phyloP scores from a whole-genome alignment of 2,797 vertebrate species.

The Sebastes itinus region DNA sequence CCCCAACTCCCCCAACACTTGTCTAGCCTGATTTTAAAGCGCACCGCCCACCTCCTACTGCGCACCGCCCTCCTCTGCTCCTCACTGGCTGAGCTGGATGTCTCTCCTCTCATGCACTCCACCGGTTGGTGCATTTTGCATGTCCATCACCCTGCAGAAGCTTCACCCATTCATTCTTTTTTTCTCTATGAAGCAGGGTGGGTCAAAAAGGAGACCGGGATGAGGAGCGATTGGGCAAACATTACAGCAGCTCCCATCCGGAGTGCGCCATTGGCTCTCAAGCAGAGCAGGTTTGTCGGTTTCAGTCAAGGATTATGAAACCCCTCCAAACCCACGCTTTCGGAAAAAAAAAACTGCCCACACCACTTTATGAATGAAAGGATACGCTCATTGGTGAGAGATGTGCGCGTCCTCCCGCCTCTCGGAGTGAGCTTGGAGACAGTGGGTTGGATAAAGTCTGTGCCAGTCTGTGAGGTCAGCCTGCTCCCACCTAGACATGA shows the following conservation, averaged over 20 bases:
- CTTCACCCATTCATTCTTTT: conserved; percentile 75
- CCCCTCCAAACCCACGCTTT: conserved; percentile 78
- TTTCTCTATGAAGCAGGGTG: conserved; percentile 68
- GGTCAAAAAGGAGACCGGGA: conserved; percentile 56
- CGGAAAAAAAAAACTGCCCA: conserved; percentile 70
- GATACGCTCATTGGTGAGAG: conserved; percentile 75
- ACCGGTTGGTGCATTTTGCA: conserved; percentile 47
- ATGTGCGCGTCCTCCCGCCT: conserved; percentile 63
- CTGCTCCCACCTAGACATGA: conserved; percentile 58
- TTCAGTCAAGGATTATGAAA: conserved; percentile 84
- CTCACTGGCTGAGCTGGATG: conserved; percentile 58
- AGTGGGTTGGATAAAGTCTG: conserved; percentile 52
- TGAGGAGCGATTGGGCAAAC: conserved; percentile 72
- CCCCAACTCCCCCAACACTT: conserved; percentile 79
- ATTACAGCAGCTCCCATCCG: conserved; percentile 67
- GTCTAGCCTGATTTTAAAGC: conserved; percentile 76
- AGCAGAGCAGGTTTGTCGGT: conserved; percentile 77
- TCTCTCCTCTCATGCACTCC: conserved; percentile 14
- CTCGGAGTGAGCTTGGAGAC: conserved; percentile 10
- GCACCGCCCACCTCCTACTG: conserved; percentile 77
- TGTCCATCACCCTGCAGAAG: conserved; percentile 58
- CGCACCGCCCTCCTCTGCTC: conserved; percentile 41
- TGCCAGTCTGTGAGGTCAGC: conserved; percentile 68
- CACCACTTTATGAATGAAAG: conserved; percentile 85
- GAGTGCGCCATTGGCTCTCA: conserved; percentile 69